Conservation (phyloP, 1,140 invertebrate genomes). For the Pseudomyrmex concolor region DNA sequence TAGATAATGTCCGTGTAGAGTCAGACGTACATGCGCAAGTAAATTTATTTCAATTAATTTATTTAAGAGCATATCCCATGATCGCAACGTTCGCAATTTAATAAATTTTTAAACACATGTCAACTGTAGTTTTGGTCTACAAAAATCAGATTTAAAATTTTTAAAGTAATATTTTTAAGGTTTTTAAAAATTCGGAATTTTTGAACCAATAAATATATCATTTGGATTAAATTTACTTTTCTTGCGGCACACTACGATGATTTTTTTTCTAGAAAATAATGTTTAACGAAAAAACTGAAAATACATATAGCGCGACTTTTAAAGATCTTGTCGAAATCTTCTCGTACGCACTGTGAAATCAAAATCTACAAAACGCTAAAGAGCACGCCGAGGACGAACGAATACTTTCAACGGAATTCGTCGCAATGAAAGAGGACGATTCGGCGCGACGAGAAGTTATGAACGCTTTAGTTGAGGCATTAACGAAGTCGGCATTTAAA, state of each 20-base stretch:
- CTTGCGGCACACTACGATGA: too few relatives aligned
- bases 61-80: too few relatives aligned
- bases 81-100: too few relatives aligned
- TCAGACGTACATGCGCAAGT: neutral
- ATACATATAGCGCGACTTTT: slow-evolving; percentile 1
- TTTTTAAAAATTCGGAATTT: too few relatives aligned
- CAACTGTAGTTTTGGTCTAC: too few relatives aligned
- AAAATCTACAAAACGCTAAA: slow-evolving; percentile 41
- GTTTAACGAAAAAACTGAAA: neutral
- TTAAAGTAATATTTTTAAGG: too few relatives aligned
- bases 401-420: slow-evolving; percentile 63
- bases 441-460: slow-evolving; percentile 63
- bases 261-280: neutral
- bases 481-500: slow-evolving; percentile 75
- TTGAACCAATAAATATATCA: too few relatives aligned
- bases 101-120: too few relatives aligned
- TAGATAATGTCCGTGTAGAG: neutral
- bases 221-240: neutral
- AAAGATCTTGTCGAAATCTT: neutral
- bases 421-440: slow-evolving; percentile 11
- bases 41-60: too few relatives aligned
- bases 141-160: too few relatives aligned
- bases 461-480: slow-evolving; percentile 70
- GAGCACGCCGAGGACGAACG: slow-evolving; percentile 16
- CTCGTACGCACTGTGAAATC: slow-evolving; percentile 23